Evolutionary conservation across 2,797 vertebrate species (phyloP), one percentile per base, ranked within the genome.

Genomic region (Alouatta caraya): DNA sequence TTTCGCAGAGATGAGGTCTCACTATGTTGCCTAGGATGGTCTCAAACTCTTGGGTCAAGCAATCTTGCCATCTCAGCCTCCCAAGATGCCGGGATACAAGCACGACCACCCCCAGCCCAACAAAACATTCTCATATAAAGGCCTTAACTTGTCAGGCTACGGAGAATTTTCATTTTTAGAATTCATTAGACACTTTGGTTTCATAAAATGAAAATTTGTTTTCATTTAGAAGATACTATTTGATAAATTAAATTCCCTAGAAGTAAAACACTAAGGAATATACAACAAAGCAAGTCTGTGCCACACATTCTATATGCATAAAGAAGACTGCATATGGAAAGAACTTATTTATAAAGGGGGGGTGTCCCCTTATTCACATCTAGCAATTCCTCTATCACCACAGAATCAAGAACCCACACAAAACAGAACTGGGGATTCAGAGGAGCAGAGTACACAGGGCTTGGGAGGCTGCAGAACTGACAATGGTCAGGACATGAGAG

Each of bases 91-190:
- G 7, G 33, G 64, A 67, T 67, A 67, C 64, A 67, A 67, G 64
- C 64, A 67, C 8, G 15, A 67, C 15, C 15, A 67, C 33, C 2
- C 61, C 64, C 17, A 1, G 3, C 15, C 33, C 64, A 59, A 92
- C 26, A 79, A 55, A 46, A 75, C 59, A 87, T 70, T 48, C 67
- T 70, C 2, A 5, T 12, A 39, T 21, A 42, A 93, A 92, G 44
- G 75, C 17, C 67, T 95, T 39, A 81, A 84, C 1, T 0, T 57
- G 81, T 78, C 3, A 83, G 42, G 78, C 76, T 55, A 46, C 5
- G 7, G 39, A 44, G 24, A 55, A 80, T 57, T 88, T 85, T 93
- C 93, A n/a, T 8, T 97, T 96, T 50, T 78, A 76, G n/a, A 97
- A 76, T 24, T 94, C 28, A 52, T 82, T 21, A 92, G 19, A 64